phyloP scores from a whole-genome alignment of 2,888 invertebrate species.

The Antheraea assamensis region DNA sequence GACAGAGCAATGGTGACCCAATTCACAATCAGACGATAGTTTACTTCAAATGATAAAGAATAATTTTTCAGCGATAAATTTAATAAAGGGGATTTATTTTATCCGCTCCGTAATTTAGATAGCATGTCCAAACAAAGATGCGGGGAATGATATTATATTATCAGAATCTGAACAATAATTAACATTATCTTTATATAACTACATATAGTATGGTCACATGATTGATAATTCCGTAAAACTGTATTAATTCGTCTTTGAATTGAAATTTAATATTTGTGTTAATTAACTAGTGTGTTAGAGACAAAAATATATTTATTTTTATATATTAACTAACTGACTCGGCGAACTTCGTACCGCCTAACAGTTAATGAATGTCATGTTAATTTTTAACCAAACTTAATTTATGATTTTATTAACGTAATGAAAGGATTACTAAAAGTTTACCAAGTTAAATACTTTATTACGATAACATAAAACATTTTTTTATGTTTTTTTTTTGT shows the following conservation, averaged over 20 bases:
- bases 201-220: constrained; percentile 13
- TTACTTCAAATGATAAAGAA: constrained; percentile 38
- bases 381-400: too few relatives aligned
- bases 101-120: constrained; percentile 37
- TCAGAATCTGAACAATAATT: constrained; percentile 23
- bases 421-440: too few relatives aligned
- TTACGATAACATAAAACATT: too few relatives aligned
- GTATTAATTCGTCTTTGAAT: not conserved
- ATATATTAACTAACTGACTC: too few relatives aligned
- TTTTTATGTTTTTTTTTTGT: too few relatives aligned
- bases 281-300: not conserved
- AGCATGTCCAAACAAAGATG: constrained; percentile 29
- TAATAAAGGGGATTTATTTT: constrained; percentile 47
- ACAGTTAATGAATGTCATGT: too few relatives aligned
- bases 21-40: constrained; percentile 48
- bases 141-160: constrained; percentile 26
- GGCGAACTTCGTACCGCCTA: too few relatives aligned
- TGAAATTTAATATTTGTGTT: not conserved
- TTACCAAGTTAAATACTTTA: too few relatives aligned
- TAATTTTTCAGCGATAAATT: constrained; percentile 46
- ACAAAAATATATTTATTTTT: too few relatives aligned
- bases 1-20: constrained; percentile 45
- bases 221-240: not conserved
- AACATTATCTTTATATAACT: constrained; percentile 33
- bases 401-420: too few relatives aligned